Base-by-base conservation (phyloP, 2,113 vertebrate genomes). In the Charina bottae region DNA sequence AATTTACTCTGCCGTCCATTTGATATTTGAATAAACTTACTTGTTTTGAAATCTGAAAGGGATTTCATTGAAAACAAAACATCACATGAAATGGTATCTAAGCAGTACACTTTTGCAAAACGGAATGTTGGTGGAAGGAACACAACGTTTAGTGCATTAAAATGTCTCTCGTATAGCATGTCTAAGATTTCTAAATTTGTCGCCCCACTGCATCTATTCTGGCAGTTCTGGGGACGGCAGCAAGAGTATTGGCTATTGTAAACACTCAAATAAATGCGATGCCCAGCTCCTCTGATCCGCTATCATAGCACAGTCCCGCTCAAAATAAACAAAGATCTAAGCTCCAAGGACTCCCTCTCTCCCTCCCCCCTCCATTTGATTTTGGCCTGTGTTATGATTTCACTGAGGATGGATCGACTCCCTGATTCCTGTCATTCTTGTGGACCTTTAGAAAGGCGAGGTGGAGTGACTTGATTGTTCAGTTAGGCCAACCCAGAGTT, bases 1-100 rank as follows among this genome's bases (percentile, higher is more conserved):
- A 93, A 96, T 95, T 96, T 95, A 96, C 95, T 96, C 94, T 96
- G 91, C 91, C 92, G 42, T 97, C 95, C 94, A 93, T 95, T 90
- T 96, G 94, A 95, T 97, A 95, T 94, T 96, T 96, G 96, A 92
- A 96, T 95, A 96, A 96, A 96, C 94, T 95, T 94, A 95, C 93
- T 96, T 94, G 95, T 83, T 91, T 95, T 28, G 95, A 95, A 94
- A 62, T 96, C 3, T 94, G 93, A 24, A 92, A 94, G 91, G 93
- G 93, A 95, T 96, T 95, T 95, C 93, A 95, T 95, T 96, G 95
- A 94, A 15, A 88, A 62, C 85, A 93, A 93, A 93, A 0, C 0
- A 2, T 33, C 91, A 94, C 93, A 64, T 5, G n/a, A 89, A 89
- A 83, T 95, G 94, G 95, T 96, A 93, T 95, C 94, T 94, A 96